Percentiles rank a stretch among this genome's conserved stretches.
These are phyloP conservation scores for Nansenia antarctica DNA, from an alignment of 2,113 vertebrate genomes.

Conservation along the genomic window DNA sequence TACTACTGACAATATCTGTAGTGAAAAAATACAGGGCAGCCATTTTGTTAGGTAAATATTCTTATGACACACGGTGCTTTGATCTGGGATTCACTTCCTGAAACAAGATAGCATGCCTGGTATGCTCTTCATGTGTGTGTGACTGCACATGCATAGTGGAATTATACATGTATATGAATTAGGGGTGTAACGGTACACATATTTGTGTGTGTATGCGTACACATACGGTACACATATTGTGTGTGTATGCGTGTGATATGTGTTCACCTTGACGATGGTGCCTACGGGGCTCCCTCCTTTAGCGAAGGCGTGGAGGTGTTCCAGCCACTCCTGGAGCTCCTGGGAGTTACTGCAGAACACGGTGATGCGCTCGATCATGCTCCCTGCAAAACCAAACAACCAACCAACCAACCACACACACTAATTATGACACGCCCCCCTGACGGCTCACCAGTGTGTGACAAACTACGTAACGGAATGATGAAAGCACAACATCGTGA, in stretches of 20 bases:
- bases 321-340: conserved; percentile 94
- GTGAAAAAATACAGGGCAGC: background rate
- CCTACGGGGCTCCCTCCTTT: conserved; percentile 83
- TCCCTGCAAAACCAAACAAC: conserved; percentile 70
- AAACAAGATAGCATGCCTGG: background rate
- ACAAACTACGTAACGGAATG: background rate
- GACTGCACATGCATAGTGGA: no score
- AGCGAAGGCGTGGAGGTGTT: conserved; percentile 85
- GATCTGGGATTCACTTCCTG: background rate
- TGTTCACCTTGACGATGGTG: conserved; percentile 76
- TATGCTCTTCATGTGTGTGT: background rate
- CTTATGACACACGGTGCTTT: background rate
- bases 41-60: background rate
- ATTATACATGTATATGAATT: no score
- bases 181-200: no score
- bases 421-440: background rate
- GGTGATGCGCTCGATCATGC: conserved; percentile 79
- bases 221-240: no score
- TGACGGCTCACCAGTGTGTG: background rate
- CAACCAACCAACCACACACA: background rate
- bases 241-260: background rate
- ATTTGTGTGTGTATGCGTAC: no score
- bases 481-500: background rate
- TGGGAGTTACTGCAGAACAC: conserved; percentile 86
- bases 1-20: background rate